Base-by-base conservation (phyloP, 2,888 invertebrate species). In the Lasioglossum vierecki region DNA sequence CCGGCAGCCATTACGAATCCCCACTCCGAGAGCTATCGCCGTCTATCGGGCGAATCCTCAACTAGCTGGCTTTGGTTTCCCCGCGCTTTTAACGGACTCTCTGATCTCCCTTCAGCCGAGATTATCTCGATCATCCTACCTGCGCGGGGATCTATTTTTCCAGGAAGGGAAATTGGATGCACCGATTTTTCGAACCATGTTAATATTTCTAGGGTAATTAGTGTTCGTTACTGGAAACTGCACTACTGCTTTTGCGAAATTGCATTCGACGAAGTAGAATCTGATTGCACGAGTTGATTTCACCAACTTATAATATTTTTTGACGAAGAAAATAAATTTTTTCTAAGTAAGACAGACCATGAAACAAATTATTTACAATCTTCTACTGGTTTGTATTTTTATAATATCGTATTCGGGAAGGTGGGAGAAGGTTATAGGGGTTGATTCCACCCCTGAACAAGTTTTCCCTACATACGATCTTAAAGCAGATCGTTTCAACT, bases 1-100 rank as follows among this genome's bases (percentile, higher is more conserved):
- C 13, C 76, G 91, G 92, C 94, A 93, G 94, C 94, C 94, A 94
- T 94, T 84, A 91, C 89, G 86, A 82, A 87, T 83, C 81, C 82
- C 79, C 81, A 79, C 92, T 85, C 94, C 92, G 94, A 90, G 79
- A 93, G 90, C 82, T 92, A 91, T 86, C 92, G 94, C 93, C 93
- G 91, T 82, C 94, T 94, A 84, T 83, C 60, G 93, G 79, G 30
- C 41, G 39, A 63, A 18, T 5, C 18, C 68, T 70, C 57, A 86
- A 86, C 60, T 30, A 15, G 9, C 8, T 30, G n/a, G n/a, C n/a
- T 73, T 35, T 22, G 53, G 63, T 84, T 77, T 78, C 70, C 76
- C 68, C 81, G 85, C 86, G 76, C 80, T 77, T 83, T 84, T 53
- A 22, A 22, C 82, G 41, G 0, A 26, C 26, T 11, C 39, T 35